Conservation (phyloP, 1,140 invertebrate genomes). For the Cydia pomonella region DNA sequence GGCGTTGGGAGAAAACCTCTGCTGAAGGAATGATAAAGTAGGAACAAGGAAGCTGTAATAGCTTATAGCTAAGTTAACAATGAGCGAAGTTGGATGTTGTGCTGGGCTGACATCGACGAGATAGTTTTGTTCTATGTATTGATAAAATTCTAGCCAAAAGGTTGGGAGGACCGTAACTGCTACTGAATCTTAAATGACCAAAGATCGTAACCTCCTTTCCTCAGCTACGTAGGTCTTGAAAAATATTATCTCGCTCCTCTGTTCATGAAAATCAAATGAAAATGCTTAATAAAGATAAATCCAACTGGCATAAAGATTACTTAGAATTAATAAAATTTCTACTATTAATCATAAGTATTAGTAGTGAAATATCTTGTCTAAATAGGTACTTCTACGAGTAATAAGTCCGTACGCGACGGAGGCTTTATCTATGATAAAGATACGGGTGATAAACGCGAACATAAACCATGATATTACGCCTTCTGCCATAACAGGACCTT, state of each 20-base stretch:
- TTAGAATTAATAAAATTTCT: too few species aligned
- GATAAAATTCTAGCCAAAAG: too few species aligned
- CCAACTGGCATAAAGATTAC: too few species aligned
- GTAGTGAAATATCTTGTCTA: neutral
- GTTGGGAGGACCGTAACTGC: too few species aligned
- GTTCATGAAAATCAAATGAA: too few species aligned
- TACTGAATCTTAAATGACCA: neutral
- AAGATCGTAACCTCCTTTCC: neutral
- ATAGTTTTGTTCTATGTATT: too few species aligned
- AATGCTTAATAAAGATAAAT: too few species aligned
- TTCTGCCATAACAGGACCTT: conserved; percentile 3
- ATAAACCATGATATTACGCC: conserved; percentile 11
- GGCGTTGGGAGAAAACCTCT: neutral
- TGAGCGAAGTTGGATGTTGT: neutral
- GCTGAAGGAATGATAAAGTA: neutral
- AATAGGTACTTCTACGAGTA: neutral
- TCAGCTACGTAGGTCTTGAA: too few species aligned
- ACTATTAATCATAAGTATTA: neutral
- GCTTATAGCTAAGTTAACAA: neutral
- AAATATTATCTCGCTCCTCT: too few species aligned
- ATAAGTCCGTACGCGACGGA: neutral
- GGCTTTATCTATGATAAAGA: neutral
- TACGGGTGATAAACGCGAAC: neutral
- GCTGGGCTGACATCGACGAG: too few species aligned
- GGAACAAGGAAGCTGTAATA: neutral